Conservation (phyloP, 2,797 vertebrate species). For the Spea hammondii region DNA sequence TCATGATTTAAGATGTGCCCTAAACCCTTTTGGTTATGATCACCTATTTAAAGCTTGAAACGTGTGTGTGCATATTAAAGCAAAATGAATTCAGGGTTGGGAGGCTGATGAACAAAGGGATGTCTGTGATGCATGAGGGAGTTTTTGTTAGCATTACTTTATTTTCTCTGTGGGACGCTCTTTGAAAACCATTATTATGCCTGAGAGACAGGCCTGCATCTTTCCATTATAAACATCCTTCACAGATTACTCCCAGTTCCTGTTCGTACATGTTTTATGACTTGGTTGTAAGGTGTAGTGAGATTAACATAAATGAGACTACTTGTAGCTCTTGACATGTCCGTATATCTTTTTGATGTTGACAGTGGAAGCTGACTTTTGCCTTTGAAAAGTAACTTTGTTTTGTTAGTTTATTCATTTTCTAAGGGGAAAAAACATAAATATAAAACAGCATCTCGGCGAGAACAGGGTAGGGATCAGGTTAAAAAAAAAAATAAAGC, state of each 20-base stretch:
- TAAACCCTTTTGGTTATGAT: too few species aligned
- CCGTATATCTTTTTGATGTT: too few species aligned
- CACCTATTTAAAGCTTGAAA: neutral
- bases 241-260: slow-evolving; percentile 15
- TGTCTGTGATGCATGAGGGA: neutral
- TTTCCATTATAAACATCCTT: slow-evolving; percentile 18
- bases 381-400: too few species aligned
- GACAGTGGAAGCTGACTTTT: too few species aligned
- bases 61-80: neutral
- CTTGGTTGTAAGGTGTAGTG: neutral
- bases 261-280: slow-evolving; percentile 40
- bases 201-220: neutral
- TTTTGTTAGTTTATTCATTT: too few species aligned
- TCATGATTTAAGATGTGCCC: neutral
- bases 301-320: neutral
- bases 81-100: neutral
- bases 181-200: neutral
- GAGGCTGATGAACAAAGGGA: slow-evolving; percentile 8
- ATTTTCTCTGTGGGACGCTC: slow-evolving; percentile 13
- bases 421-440: too few species aligned
- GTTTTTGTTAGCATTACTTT: neutral
- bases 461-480: too few species aligned
- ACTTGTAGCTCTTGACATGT: too few species aligned
- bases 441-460: too few species aligned
- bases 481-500: too few species aligned